Conservation (phyloP, 1,140 invertebrate species). For the Pogonomyrmex californicus region DNA sequence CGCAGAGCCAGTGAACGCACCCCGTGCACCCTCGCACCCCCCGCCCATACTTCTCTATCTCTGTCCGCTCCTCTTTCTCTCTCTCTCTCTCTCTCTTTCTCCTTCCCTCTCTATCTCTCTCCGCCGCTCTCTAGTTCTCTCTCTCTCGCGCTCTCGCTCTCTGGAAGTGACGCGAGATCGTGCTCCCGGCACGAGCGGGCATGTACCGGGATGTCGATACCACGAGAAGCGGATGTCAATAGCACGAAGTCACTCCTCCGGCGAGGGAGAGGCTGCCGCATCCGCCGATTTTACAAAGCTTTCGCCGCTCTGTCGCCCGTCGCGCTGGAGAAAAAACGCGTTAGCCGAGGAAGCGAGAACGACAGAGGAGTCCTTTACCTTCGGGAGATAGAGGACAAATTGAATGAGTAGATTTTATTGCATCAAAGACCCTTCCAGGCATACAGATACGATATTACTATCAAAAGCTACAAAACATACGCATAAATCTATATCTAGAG, state of each 20-base stretch:
- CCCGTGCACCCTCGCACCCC: background rate
- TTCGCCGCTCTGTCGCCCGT: constrained; percentile 64
- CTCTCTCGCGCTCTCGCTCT: constrained; percentile 47
- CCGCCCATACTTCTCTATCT: background rate
- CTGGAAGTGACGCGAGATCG: constrained; percentile 81
- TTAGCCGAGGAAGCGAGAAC: constrained; percentile 34
- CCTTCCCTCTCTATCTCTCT: background rate
- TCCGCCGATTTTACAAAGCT: constrained; percentile 73
- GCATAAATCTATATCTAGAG: background rate
- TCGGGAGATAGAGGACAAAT: background rate
- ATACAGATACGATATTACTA: background rate
- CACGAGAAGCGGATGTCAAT: constrained; percentile 85
- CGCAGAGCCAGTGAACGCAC: constrained; percentile 36
- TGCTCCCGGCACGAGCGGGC: constrained; percentile 77
- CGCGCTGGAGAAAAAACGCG: constrained; percentile 49
- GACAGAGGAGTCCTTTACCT: constrained; percentile 17
- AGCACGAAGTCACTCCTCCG: constrained; percentile 81
- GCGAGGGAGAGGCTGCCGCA: constrained; percentile 65
- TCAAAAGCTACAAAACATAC: background rate
- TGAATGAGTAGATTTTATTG: constrained; percentile 29
- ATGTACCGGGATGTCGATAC: constrained; percentile 84
- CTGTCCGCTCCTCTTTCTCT: background rate
- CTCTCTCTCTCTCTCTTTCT: constrained; percentile 23
- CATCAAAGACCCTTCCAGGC: background rate
- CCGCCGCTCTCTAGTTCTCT: constrained; percentile 2